Evolutionary conservation across 2,113 vertebrate species (phyloP), one percentile per base, ranked within the genome.

Genomic region (Sinocyclocheilus anshuiensis): DNA sequence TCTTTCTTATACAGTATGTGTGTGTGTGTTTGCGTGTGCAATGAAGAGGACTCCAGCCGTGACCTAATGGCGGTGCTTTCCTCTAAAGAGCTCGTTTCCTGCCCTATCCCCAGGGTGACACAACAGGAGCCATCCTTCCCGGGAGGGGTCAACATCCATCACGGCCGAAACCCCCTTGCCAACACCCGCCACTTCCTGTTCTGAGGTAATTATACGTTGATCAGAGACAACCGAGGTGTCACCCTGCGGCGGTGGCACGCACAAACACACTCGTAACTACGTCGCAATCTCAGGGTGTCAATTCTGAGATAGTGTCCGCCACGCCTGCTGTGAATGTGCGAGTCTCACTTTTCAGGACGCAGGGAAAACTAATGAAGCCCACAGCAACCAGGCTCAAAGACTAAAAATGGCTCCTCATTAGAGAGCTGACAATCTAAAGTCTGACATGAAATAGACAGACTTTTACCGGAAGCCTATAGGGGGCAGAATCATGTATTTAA

Each of bases 141-240:
- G 92, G 45, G 26, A 83, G 81, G 92, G 93, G 95, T 95, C 94
- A 96, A 94, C 94, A 96, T 96, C 95, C 94, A 97, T 97, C 96
- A 96, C 92, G 94, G 95, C 94, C 92, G 93, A 83, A 82, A 16
- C 33, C 92, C 93, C 90, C 89, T 91, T 91, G 39, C 93, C 92
- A 90, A 81, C 91, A 75, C 92, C 86, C 94, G 94, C 92, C 92
- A 77, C 95, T 95, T 87, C 82, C 84, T 95, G 96, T 97, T 96
- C 94, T 93, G 93, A 95, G 95, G 95, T 96, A 96, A 97, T 97
- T 96, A 96, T 95, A 95, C 95, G 92, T 94, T 94, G 93, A 95
- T 95, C 94, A 95, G 92, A 96, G 92, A 92, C 95, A 92, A 94
- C 94, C 93, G 91, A 83, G 91, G 93, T 95, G 95, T 96, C 95